These are phyloP conservation scores for Anhinga rufa DNA, from an alignment of 2,113 vertebrate genomes.

Conservation along the genomic window DNA sequence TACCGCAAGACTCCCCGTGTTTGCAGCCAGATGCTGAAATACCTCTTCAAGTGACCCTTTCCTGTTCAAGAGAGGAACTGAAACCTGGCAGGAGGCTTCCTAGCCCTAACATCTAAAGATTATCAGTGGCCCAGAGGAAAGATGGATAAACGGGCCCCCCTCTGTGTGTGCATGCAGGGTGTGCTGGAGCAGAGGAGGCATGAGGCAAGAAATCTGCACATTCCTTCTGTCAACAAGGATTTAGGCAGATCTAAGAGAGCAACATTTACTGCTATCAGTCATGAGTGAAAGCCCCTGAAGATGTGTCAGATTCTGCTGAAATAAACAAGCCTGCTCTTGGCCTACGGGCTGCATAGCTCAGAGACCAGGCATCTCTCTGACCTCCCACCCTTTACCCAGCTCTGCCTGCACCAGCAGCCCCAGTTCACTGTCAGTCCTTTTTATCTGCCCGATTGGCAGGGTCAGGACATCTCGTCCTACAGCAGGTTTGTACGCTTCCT, in stretches of 20 bases:
- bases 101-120: neutral
- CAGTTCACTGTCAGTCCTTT: neutral
- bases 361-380: neutral
- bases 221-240: conserved; percentile 34
- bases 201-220: neutral
- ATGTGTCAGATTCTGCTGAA: neutral
- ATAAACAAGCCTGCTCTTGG: neutral
- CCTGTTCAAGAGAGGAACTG: neutral
- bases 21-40: neutral
- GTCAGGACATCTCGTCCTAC: neutral
- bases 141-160: neutral
- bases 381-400: neutral
- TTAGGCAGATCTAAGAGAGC: neutral
- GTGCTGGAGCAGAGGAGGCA: neutral
- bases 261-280: neutral
- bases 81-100: neutral
- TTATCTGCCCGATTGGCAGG: neutral
- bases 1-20: neutral
- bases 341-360: neutral
- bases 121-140: neutral
- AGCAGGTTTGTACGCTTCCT: neutral
- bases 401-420: neutral
- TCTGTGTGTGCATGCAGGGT: neutral
- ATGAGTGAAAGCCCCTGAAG: neutral
- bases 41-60: neutral